A percentile compares a stretch with the other conserved stretches of the same genome.
Conservation (phyloP, 2,797 vertebrate genomes). For the Pterois miles region DNA sequence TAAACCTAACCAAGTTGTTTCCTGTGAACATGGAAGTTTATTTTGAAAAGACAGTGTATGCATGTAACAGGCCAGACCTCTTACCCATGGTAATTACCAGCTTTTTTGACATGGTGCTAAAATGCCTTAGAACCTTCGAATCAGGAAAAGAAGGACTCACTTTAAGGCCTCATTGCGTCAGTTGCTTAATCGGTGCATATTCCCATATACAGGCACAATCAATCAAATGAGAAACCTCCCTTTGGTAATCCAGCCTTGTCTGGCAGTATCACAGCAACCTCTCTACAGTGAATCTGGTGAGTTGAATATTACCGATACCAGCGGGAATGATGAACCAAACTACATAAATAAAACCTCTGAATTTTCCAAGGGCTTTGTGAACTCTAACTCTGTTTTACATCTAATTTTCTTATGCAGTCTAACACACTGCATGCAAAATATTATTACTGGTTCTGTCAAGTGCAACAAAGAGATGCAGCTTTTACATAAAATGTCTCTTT, state of each 20-base stretch:
- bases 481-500: slow-evolving; percentile 26
- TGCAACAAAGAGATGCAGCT: slow-evolving; percentile 23
- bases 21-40: not conserved
- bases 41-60: not conserved
- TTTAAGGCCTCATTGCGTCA: not conserved
- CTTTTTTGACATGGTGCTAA: not conserved
- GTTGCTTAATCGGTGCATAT: not conserved
- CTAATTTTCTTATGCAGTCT: not conserved
- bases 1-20: not conserved
- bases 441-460: not conserved
- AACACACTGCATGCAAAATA: not conserved
- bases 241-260: not conserved
- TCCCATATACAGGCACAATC: not conserved
- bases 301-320: not conserved
- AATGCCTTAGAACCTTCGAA: not conserved
- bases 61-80: not conserved
- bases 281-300: not conserved
- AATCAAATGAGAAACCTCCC: no score
- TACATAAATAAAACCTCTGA: no score
- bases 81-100: not conserved
- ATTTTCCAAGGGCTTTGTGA: no score
- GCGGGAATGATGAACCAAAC: not conserved
- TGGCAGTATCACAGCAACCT: not conserved
- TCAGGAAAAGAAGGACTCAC: not conserved
- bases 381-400: no score